Evolutionary conservation across 2,113 vertebrate species (phyloP).

Genomic region (Miniopterus natalensis): DNA sequence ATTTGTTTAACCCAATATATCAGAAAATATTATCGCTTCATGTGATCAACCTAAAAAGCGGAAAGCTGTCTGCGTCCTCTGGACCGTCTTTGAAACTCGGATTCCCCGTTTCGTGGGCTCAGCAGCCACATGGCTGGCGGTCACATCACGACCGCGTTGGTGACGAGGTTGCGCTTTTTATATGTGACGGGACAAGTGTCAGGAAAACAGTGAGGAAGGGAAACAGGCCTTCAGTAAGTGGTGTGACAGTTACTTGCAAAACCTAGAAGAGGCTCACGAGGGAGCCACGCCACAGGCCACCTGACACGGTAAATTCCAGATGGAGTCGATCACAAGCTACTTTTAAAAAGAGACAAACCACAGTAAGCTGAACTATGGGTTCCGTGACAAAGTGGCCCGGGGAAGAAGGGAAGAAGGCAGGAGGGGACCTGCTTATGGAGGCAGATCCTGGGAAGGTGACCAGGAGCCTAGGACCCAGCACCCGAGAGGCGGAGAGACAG

Average conservation of each 20-base stretch:
- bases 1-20: not conserved
- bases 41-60: not conserved
- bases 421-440: not conserved
- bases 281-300: not conserved
- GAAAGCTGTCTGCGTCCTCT: not conserved
- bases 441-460: not conserved
- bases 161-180: rapidly evolving
- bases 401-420: not conserved
- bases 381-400: not conserved
- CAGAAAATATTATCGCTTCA: not conserved
- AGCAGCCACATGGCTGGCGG: rapidly evolving
- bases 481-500: not conserved
- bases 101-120: too few relatives aligned
- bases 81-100: not conserved
- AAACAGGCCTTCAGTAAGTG: not conserved
- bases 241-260: not conserved
- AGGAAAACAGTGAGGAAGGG: not conserved
- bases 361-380: not conserved
- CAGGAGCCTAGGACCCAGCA: rapidly evolving
- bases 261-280: not conserved
- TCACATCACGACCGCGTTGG: rapidly evolving
- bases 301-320: not conserved
- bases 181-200: too few relatives aligned
- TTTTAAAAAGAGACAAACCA: not conserved
- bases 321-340: not conserved